Percentiles rank a stretch among this genome's conserved stretches.
These are phyloP conservation scores for Sebastes iracundus DNA, from an alignment of 2,797 vertebrate species.

Conservation along the genomic window DNA sequence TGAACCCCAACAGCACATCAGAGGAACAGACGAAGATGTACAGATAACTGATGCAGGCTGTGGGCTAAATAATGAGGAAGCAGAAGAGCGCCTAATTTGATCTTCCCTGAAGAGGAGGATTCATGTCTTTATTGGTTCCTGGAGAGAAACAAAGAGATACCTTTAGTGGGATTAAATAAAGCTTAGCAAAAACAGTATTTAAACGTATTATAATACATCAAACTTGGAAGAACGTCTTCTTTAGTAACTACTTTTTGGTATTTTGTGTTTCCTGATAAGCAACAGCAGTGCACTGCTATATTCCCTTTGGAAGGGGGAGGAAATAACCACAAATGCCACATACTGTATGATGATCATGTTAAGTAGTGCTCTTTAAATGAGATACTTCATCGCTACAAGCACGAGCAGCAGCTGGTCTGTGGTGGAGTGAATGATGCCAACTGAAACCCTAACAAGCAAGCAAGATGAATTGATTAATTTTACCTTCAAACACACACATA, in stretches of 20 bases:
- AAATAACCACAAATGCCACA: neutral
- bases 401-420: neutral
- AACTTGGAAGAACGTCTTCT: neutral
- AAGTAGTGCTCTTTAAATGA: neutral
- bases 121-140: constrained; percentile 10
- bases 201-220: neutral
- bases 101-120: neutral
- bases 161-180: neutral
- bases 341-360: neutral
- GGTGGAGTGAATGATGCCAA: neutral
- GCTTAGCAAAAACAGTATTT: neutral
- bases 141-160: neutral
- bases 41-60: neutral
- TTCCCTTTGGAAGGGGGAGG: neutral
- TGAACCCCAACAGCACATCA: constrained; percentile 49
- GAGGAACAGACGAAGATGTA: constrained; percentile 18
- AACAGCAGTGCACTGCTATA: neutral
- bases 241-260: neutral
- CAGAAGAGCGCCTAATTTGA: neutral
- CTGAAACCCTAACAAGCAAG: neutral
- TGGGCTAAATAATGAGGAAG: constrained; percentile 21
- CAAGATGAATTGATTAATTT: neutral
- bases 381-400: neutral
- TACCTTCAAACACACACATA: neutral
- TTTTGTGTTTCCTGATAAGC: neutral